phyloP scores from a whole-genome alignment of 2,888 invertebrate species.

The Lasioglossum oenotherae region DNA sequence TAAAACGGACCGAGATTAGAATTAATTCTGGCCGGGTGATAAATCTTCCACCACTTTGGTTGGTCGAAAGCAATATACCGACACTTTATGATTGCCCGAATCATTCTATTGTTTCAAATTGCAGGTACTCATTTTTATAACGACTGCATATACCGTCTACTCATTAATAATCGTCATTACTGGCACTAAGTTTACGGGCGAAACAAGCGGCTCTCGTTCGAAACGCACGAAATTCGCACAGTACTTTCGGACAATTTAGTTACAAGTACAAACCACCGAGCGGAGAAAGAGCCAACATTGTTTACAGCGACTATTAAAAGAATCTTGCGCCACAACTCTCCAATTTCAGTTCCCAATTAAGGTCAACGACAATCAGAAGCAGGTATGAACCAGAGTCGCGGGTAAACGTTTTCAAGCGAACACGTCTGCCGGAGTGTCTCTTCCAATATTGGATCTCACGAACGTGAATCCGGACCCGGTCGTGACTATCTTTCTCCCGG shows the following conservation, averaged over 20 bases:
- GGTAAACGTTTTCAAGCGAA: neutral
- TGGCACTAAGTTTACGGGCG: neutral
- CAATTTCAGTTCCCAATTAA: neutral
- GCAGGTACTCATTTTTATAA: neutral
- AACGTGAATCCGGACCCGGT: constrained; percentile 12
- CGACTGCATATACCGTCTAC: neutral
- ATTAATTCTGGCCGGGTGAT: constrained; percentile 10
- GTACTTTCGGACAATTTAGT: neutral
- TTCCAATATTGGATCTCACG: constrained; percentile 32
- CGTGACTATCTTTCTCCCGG: neutral
- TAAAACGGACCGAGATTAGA: constrained; percentile 1
- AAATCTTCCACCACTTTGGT: neutral
- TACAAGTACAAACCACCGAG: neutral
- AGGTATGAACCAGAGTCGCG: neutral
- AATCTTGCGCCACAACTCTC: neutral
- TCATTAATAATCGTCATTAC: constrained; percentile 1
- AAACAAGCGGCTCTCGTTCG: neutral
- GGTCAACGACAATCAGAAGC: neutral
- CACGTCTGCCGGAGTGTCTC: neutral
- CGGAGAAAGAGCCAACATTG: neutral
- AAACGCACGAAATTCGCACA: neutral
- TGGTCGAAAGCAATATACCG: too few relatives aligned
- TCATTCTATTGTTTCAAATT: neutral
- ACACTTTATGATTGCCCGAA: neutral
- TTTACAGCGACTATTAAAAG: neutral